Conservation (phyloP, 2,888 invertebrate species). For the Cryptocephalus moraei region DNA sequence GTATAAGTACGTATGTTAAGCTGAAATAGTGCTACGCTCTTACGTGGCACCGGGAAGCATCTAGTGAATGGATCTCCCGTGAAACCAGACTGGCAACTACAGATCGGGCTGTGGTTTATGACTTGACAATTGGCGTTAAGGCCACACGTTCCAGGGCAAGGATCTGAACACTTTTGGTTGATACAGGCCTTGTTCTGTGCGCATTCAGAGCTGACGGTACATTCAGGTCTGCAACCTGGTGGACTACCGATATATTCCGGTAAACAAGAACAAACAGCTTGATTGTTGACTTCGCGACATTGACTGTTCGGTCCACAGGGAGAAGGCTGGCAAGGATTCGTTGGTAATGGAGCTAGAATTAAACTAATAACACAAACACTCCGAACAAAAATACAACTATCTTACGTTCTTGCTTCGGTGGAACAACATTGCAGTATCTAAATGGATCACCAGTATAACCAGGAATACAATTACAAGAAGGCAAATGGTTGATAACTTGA, state of each 20-base stretch:
- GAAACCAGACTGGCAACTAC: conserved; percentile 49
- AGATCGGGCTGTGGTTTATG: conserved; percentile 65
- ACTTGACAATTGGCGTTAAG: conserved; percentile 63
- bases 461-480: conserved; percentile 58
- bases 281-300: conserved; percentile 46
- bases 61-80: conserved; percentile 51
- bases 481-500: conserved; percentile 63
- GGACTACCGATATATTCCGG: conserved; percentile 57
- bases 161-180: conserved; percentile 65
- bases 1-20: neutral
- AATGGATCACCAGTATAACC: conserved; percentile 69
- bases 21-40: neutral
- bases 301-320: conserved; percentile 64
- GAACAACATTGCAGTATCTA: conserved; percentile 42
- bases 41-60: conserved; percentile 39
- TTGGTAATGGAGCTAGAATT: conserved; percentile 22
- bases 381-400: neutral
- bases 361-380: conserved; percentile 1
- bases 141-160: conserved; percentile 72
- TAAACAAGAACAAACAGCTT: conserved; percentile 55
- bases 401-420: conserved; percentile 27
- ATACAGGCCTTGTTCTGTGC: conserved; percentile 63
- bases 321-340: conserved; percentile 62
- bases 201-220: conserved; percentile 65
- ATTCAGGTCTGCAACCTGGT: conserved; percentile 56